Evolutionary conservation across 2,797 vertebrate species (phyloP).

Genomic region (Tarsius wallacei): DNA sequence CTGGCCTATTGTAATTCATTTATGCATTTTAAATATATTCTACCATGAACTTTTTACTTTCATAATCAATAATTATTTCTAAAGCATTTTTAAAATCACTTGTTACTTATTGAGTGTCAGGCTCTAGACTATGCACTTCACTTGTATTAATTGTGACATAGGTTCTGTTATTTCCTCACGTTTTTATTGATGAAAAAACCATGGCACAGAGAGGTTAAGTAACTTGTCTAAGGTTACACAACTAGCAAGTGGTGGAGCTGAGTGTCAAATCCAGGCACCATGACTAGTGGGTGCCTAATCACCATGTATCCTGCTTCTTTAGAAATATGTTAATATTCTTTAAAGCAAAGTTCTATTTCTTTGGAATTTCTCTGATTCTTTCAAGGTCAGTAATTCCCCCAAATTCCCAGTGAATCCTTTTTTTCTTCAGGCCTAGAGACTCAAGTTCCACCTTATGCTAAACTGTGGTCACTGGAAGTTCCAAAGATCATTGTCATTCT

Average conservation of each 20-base stretch:
- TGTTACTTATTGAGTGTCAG: background rate
- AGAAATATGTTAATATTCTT: background rate
- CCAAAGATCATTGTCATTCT: background rate
- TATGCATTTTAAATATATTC: background rate
- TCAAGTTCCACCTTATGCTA: constrained; percentile 22
- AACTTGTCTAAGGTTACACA: background rate
- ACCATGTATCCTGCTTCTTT: background rate
- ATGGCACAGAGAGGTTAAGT: background rate
- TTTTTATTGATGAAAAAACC: background rate
- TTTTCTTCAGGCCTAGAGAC: constrained; percentile 58
- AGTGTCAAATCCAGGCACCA: background rate
- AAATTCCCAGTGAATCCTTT: constrained; percentile 66
- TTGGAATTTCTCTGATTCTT: background rate
- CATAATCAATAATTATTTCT: background rate
- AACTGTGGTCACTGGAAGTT: constrained; percentile 32
- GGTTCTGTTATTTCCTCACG: background rate
- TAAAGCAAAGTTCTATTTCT: constrained; percentile 34
- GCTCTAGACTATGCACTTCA: background rate
- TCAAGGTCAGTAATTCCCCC: constrained; percentile 76
- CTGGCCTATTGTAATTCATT: background rate
- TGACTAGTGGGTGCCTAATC: background rate
- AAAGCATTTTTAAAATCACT: background rate
- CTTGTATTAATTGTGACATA: background rate
- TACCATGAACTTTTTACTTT: background rate
- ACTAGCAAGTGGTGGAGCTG: background rate